Conservation (phyloP, 2,888 invertebrate species). For the Caenorhabditis sp. region DNA sequence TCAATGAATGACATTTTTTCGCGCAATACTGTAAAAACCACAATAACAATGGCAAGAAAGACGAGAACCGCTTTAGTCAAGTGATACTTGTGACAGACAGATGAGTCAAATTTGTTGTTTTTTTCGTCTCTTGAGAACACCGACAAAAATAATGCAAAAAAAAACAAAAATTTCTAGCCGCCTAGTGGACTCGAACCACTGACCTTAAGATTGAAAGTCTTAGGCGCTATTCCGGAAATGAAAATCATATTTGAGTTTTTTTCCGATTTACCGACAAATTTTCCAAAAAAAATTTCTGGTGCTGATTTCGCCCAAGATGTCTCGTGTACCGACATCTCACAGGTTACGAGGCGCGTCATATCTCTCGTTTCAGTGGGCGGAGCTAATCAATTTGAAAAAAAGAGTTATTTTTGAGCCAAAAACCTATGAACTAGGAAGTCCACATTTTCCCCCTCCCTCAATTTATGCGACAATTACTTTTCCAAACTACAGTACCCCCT, state of each 20-base stretch:
- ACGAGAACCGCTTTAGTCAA: background rate
- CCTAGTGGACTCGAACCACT: conserved; percentile 57
- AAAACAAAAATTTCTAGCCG: conserved; percentile 22
- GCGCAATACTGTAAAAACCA: background rate
- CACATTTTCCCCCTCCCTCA: background rate
- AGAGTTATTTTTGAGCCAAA: too few species aligned
- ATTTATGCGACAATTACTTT: background rate
- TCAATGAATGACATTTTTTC: background rate
- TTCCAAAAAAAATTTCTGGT: too few species aligned
- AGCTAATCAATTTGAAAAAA: too few species aligned
- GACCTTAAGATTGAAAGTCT: conserved; percentile 62
- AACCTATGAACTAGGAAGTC: too few species aligned
- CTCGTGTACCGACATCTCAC: too few species aligned
- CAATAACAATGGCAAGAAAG: background rate
- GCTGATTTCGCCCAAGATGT: too few species aligned
- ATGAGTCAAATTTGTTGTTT: background rate
- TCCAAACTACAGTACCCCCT: background rate
- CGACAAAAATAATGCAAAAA: background rate
- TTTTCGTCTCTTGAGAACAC: background rate
- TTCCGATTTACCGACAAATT: too few species aligned
- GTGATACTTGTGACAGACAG: background rate
- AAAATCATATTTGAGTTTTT: too few species aligned
- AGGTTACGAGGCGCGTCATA: too few species aligned
- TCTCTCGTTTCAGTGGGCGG: too few species aligned
- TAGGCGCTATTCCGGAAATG: conserved; percentile 63